Conservation (phyloP, 1,140 invertebrate genomes). For the Drosophila pseudoobscura region DNA sequence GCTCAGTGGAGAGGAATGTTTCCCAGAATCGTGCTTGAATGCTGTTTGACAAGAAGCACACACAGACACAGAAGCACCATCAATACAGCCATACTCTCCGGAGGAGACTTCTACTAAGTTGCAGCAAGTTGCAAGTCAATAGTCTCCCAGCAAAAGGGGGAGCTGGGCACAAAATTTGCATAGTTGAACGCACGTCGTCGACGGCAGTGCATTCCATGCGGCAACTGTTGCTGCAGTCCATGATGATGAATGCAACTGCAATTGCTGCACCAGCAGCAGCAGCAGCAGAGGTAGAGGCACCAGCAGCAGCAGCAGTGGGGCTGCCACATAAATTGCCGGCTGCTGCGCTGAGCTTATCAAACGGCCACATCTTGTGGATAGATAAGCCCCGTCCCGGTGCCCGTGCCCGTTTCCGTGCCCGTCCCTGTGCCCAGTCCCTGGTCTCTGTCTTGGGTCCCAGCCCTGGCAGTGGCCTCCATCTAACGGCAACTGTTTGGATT, state of each 20-base stretch:
- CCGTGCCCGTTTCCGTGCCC: neutral
- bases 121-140: conserved; percentile 80
- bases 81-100: conserved; percentile 30
- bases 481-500: conserved; percentile 39
- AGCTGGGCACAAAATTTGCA: conserved; percentile 67
- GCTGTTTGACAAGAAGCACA: conserved; percentile 78
- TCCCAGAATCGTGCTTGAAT: conserved; percentile 82
- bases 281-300: conserved; percentile 24
- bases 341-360: conserved; percentile 74
- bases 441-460: conserved; percentile 28
- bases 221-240: conserved; percentile 66
- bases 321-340: conserved; percentile 71
- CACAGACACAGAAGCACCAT: conserved; percentile 27
- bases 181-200: conserved; percentile 76
- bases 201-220: conserved; percentile 59
- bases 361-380: conserved; percentile 79
- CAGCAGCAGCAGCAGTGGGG: conserved; percentile 21
- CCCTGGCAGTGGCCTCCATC: conserved; percentile 4
- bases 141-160: conserved; percentile 15
- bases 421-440: conserved; percentile 12
- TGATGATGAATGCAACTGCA: conserved; percentile 15
- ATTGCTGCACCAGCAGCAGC: conserved; percentile 9
- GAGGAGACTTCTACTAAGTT: conserved; percentile 66
- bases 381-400: conserved; percentile 50
- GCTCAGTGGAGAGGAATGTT: conserved; percentile 72